These are phyloP conservation scores for Lordiphosa stackelbergi DNA, from an alignment of 1,140 invertebrate genomes.

Conservation along the genomic window DNA sequence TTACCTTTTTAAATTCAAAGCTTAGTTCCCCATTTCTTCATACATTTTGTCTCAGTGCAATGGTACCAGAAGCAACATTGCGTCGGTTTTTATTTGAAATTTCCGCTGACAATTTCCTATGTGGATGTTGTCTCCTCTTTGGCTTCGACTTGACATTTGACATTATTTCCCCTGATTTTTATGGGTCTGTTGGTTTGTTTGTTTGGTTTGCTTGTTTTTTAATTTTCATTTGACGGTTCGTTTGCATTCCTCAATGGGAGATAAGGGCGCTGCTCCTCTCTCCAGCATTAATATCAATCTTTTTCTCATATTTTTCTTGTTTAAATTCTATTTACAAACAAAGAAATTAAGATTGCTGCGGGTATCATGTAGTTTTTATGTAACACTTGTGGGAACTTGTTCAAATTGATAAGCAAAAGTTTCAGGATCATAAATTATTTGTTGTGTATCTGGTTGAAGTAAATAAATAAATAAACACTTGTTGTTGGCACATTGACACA, in stretches of 20 bases:
- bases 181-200: slow-evolving; percentile 39
- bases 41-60: not conserved
- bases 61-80: slow-evolving; percentile 5
- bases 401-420: slow-evolving; percentile 38
- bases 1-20: no score
- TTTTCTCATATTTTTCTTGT: slow-evolving; percentile 47
- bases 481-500: slow-evolving; percentile 60
- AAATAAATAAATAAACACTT: slow-evolving; percentile 53
- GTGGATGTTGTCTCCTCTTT: slow-evolving; percentile 3
- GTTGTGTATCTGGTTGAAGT: no score
- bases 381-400: slow-evolving; percentile 60
- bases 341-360: slow-evolving; percentile 48
- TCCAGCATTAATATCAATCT: slow-evolving; percentile 29
- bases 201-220: slow-evolving; percentile 41
- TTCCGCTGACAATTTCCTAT: slow-evolving; percentile 28
- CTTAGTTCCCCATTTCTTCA: no score
- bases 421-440: slow-evolving; percentile 47
- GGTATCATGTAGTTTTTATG: slow-evolving; percentile 24
- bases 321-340: slow-evolving; percentile 41
- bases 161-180: slow-evolving; percentile 59
- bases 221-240: slow-evolving; percentile 23
- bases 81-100: slow-evolving; percentile 51
- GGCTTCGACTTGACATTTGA: slow-evolving; percentile 49
- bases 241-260: slow-evolving; percentile 39
- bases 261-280: slow-evolving; percentile 51